A percentile compares a stretch with the other conserved stretches of the same genome.
Conservation (phyloP, 1,140 invertebrate genomes). For the Ceratitis capitata region DNA sequence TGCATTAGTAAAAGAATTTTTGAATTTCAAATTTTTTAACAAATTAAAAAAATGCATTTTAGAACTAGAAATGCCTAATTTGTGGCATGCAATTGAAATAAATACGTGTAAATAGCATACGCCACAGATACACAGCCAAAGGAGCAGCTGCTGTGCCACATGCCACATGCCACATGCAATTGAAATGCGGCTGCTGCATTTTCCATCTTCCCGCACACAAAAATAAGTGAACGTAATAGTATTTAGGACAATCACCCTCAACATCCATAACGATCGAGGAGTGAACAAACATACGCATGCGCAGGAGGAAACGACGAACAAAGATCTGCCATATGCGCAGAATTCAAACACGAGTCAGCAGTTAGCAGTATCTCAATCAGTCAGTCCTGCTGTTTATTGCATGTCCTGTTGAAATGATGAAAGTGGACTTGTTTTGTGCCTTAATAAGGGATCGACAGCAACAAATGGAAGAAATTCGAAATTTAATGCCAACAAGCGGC, state of each 20-base stretch:
- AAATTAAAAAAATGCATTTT: not conserved
- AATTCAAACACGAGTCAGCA: not conserved
- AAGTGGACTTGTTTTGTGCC: not conserved
- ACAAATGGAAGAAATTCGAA: too few species aligned
- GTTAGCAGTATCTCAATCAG: not conserved
- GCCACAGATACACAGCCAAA: not conserved
- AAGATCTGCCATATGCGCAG: not conserved
- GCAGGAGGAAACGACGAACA: too few species aligned
- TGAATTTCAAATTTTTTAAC: not conserved
- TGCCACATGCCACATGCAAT: not conserved
- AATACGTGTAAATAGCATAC: conserved; percentile 32
- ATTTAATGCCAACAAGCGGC: not conserved
- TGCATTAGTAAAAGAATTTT: not conserved
- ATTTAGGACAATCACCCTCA: not conserved
- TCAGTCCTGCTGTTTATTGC: not conserved
- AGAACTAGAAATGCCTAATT: not conserved
- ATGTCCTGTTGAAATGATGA: not conserved
- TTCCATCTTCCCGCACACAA: not conserved
- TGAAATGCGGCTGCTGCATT: not conserved
- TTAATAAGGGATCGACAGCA: not conserved
- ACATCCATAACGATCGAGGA: not conserved
- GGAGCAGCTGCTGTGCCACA: conserved; percentile 2
- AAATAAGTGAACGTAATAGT: not conserved
- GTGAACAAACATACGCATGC: not conserved
- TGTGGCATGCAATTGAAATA: not conserved